Evolutionary conservation across 1,140 invertebrate genomes (phyloP).

Genomic region (Homalodisca vitripennis): DNA sequence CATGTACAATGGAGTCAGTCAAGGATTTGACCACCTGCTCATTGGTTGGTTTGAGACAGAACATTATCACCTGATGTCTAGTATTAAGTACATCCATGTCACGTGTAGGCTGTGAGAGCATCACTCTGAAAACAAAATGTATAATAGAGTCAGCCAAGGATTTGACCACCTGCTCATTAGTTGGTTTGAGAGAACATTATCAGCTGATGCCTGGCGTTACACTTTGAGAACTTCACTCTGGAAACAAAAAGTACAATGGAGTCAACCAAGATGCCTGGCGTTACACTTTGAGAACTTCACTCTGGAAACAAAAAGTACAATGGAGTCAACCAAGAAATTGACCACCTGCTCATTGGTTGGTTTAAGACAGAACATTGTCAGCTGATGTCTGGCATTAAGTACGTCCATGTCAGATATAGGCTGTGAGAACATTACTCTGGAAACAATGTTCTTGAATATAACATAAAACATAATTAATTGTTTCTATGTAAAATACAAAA

Average conservation of each 20-base stretch:
- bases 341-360: conserved; percentile 21
- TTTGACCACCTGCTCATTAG: conserved; percentile 26
- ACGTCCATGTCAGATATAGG: conserved; percentile 22
- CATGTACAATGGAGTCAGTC: conserved; percentile 15
- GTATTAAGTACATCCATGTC: conserved; percentile 23
- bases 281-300: conserved; percentile 22
- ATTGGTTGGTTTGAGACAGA: conserved; percentile 21
- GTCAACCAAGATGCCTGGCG: background rate
- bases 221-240: conserved; percentile 28
- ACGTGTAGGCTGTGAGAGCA: conserved; percentile 27
- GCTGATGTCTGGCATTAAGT: conserved; percentile 21
- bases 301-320: conserved; percentile 23
- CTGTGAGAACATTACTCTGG: conserved; percentile 28
- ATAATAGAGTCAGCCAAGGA: conserved; percentile 21
- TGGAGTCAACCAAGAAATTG: conserved; percentile 23
- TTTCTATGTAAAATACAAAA: too few relatives aligned
- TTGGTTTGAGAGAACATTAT: conserved; percentile 17
- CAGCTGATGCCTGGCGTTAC: conserved; percentile 24
- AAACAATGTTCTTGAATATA: background rate
- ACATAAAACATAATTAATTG: background rate
- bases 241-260: conserved; percentile 19
- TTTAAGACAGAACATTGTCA: conserved; percentile 24
- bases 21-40: conserved; percentile 26
- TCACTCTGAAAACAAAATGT: conserved; percentile 24
- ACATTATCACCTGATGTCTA: conserved; percentile 25